Percentiles rank a stretch among this genome's conserved stretches.
Evolutionary conservation across 1,140 invertebrate genomes (phyloP).

Genomic region (Temnothorax curvispinosus): DNA sequence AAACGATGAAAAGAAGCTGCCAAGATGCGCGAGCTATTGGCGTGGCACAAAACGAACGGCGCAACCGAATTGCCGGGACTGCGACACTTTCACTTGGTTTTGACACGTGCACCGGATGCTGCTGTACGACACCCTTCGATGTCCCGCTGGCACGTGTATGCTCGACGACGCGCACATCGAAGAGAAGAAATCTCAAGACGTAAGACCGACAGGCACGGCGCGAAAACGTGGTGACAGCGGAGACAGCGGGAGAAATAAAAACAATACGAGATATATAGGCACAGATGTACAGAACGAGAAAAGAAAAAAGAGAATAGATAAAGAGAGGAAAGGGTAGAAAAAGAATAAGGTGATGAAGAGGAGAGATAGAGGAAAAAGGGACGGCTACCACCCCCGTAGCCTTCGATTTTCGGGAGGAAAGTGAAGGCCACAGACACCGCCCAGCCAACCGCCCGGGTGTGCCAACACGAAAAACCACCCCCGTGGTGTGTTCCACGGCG

Average conservation of each 20-base stretch:
- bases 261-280: neutral
- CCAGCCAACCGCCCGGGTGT: constrained; percentile 83
- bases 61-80: neutral
- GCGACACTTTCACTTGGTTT: constrained; percentile 66
- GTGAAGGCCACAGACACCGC: constrained; percentile 82
- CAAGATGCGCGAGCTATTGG: neutral
- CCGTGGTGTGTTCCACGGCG: constrained; percentile 74
- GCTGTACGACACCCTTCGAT: constrained; percentile 22
- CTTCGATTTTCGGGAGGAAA: constrained; percentile 75
- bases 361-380: constrained; percentile 55
- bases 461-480: constrained; percentile 80
- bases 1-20: neutral
- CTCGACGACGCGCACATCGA: neutral
- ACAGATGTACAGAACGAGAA: neutral
- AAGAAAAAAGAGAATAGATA: neutral
- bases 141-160: constrained; percentile 61
- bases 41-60: neutral
- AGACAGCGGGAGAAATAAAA: neutral
- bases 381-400: constrained; percentile 71
- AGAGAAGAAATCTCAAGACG: neutral
- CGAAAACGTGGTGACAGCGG: neutral
- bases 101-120: constrained; percentile 42
- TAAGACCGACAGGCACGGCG: neutral
- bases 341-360: constrained; percentile 16
- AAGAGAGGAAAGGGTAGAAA: neutral